A percentile compares a stretch with the other conserved stretches of the same genome.
phyloP scores from a whole-genome alignment of 1,140 invertebrate species.

The Stenopsyche tienmushanensis region DNA sequence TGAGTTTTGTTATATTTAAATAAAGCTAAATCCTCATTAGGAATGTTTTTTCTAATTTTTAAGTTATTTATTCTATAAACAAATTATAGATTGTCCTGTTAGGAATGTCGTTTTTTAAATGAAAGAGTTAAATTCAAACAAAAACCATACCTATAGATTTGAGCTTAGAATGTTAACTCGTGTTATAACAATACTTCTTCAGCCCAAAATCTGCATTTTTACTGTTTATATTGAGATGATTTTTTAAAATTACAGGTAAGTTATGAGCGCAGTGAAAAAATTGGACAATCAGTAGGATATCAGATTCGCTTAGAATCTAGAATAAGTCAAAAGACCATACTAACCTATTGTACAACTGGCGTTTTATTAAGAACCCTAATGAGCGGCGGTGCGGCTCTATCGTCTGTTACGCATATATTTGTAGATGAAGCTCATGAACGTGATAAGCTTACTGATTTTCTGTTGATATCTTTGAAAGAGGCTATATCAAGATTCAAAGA shows the following conservation, averaged over 20 bases:
- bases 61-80: neutral
- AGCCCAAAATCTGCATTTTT: conserved; percentile 2
- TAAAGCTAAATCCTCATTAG: conserved; percentile 1
- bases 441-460: conserved; percentile 90
- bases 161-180: no score
- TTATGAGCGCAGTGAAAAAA: conserved; percentile 80
- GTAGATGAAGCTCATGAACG: conserved; percentile 96
- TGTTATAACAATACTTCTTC: no score
- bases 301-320: conserved; percentile 88
- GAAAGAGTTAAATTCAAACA: no score
- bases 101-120: no score
- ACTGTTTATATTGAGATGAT: conserved; percentile 7
- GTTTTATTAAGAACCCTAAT: conserved; percentile 85
- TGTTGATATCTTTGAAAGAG: conserved; percentile 82
- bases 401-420: conserved; percentile 78
- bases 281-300: conserved; percentile 90
- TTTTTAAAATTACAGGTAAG: conserved; percentile 55
- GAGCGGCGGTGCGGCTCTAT: conserved; percentile 66
- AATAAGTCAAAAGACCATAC: conserved; percentile 75
- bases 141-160: no score
- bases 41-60: neutral
- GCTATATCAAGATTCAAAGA: conserved; percentile 69
- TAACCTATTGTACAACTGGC: conserved; percentile 91
- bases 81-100: neutral
- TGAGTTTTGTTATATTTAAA: no score